Evolutionary conservation across 2,888 invertebrate species (phyloP).

Genomic region (Drosophila setosimentum): DNA sequence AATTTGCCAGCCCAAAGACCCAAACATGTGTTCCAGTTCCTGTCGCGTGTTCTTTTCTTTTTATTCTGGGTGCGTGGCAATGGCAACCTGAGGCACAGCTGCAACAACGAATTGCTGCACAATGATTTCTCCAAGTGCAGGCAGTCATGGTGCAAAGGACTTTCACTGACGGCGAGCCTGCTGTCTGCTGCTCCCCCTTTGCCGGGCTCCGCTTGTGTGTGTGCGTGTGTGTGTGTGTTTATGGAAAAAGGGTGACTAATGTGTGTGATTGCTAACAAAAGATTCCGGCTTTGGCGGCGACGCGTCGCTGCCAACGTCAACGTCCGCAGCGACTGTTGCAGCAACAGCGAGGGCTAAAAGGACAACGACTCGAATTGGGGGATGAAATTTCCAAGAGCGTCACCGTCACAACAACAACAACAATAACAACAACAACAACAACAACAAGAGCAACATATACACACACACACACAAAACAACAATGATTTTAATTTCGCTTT

Average conservation of each 20-base stretch:
- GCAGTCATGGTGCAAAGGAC: constrained; percentile 78
- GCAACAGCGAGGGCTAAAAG: constrained; percentile 77
- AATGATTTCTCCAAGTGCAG: constrained; percentile 75
- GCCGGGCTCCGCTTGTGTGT: constrained; percentile 6
- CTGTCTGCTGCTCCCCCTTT: constrained; percentile 52
- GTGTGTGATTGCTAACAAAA: constrained; percentile 83
- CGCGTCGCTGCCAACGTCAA: constrained; percentile 30
- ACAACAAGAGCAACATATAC: neutral
- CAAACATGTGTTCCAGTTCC: constrained; percentile 64
- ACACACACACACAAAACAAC: constrained; percentile 33
- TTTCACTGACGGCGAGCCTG: constrained; percentile 76
- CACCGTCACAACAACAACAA: constrained; percentile 61
- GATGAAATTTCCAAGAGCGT: constrained; percentile 77
- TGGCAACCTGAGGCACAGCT: constrained; percentile 59
- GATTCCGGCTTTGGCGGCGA: constrained; percentile 78
- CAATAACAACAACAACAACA: neutral
- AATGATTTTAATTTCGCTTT: constrained; percentile 82
- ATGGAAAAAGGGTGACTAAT: constrained; percentile 85
- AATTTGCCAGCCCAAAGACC: constrained; percentile 41
- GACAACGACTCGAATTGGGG: constrained; percentile 81
- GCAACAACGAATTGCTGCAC: constrained; percentile 41
- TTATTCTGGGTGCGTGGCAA: constrained; percentile 23
- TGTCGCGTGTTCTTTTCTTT: constrained; percentile 53
- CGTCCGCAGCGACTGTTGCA: constrained; percentile 30
- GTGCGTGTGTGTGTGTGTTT: constrained; percentile 22